Conservation (phyloP, 2,888 invertebrate species). For the Camponotus fellah region DNA sequence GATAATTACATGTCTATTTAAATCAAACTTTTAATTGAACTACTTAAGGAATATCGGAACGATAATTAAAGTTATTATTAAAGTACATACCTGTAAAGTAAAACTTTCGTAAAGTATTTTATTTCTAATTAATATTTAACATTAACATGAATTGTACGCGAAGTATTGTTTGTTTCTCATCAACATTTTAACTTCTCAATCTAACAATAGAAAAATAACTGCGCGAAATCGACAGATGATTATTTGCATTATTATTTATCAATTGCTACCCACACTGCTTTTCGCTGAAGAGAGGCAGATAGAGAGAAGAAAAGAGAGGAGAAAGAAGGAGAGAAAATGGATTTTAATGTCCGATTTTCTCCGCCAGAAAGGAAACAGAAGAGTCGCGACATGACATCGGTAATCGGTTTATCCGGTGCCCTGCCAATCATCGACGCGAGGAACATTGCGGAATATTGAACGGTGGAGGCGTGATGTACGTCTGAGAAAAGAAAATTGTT, state of each 20-base stretch:
- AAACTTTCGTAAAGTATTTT: slow-evolving; percentile 1
- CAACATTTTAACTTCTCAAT: neutral
- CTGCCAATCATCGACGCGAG: slow-evolving; percentile 75
- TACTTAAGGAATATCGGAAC: neutral
- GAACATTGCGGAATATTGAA: slow-evolving; percentile 76
- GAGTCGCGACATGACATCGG: slow-evolving; percentile 44
- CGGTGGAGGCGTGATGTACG: slow-evolving; percentile 42
- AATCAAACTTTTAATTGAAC: neutral
- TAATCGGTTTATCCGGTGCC: slow-evolving; percentile 72
- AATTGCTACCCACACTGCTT: slow-evolving; percentile 8
- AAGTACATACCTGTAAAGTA: neutral
- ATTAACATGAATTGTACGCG: neutral
- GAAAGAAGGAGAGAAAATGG: neutral
- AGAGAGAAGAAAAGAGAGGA: neutral
- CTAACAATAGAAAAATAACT: slow-evolving; percentile 7
- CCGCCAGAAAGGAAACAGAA: slow-evolving; percentile 21
- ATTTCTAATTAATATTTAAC: neutral
- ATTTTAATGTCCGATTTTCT: slow-evolving; percentile 40
- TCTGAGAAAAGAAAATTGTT: slow-evolving; percentile 76
- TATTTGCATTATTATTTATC: slow-evolving; percentile 14
- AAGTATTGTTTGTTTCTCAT: neutral
- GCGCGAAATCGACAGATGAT: neutral
- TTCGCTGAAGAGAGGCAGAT: neutral
- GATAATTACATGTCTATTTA: neutral
- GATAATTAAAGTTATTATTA: slow-evolving; percentile 10